Percentiles rank a stretch among this genome's conserved stretches.
Conservation (phyloP, 2,113 vertebrate genomes). For the Sprattus sprattus region DNA sequence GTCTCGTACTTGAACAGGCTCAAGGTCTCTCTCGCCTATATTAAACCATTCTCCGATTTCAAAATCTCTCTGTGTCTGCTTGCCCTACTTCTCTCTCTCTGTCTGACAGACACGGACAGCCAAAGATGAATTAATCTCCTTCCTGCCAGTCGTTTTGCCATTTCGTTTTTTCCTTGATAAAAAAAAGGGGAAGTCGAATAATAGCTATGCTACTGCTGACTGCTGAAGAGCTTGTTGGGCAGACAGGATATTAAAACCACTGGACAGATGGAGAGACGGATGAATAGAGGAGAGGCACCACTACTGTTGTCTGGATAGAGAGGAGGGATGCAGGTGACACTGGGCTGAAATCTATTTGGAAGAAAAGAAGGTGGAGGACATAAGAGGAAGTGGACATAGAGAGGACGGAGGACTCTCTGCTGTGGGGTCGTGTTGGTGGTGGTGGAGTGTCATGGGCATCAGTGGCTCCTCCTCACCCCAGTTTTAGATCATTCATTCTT, state of each 20-base stretch:
- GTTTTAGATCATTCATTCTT: neutral
- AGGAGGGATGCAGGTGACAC: neutral
- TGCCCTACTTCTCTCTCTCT: neutral
- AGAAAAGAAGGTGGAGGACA: neutral
- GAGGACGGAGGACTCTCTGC: neutral
- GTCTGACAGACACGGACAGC: neutral
- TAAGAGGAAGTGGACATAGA: neutral
- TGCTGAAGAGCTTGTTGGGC: neutral
- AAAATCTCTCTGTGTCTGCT: neutral
- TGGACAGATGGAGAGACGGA: neutral
- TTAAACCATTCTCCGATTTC: constrained; percentile 44
- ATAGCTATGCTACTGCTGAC: neutral
- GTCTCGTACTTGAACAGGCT: neutral
- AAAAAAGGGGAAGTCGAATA: neutral
- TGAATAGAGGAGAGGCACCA: neutral
- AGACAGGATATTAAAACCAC: neutral
- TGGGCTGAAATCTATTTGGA: neutral
- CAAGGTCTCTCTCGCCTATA: neutral
- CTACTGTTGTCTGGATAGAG: neutral
- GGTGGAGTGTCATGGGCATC: neutral
- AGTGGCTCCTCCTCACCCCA: neutral
- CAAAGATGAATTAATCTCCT: neutral
- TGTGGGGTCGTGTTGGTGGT: neutral
- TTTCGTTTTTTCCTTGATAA: neutral
- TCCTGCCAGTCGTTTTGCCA: neutral